Evolutionary conservation across 2,888 invertebrate species (phyloP).

Genomic region (Callosobruchus maculatus): DNA sequence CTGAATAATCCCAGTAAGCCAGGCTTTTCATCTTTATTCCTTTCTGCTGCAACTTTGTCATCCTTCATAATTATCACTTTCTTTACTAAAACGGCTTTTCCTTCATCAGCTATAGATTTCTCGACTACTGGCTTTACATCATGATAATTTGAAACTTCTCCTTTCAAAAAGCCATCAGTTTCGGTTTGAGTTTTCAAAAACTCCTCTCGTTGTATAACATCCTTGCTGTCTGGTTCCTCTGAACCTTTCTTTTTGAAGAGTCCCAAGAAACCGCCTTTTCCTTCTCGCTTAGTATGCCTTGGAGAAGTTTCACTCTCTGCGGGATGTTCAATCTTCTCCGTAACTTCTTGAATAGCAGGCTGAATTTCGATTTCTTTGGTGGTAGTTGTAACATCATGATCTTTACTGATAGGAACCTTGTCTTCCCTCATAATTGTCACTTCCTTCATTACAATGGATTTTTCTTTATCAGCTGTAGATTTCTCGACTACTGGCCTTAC

Average conservation of each 20-base stretch:
- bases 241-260: conserved; percentile 19
- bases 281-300: conserved; percentile 11
- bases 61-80: no score
- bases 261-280: conserved; percentile 3
- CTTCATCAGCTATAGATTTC: background rate
- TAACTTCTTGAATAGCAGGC: conserved; percentile 10
- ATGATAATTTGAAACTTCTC: conserved; percentile 29
- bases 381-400: no score
- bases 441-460: no score
- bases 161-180: conserved; percentile 25
- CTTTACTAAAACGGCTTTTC: no score
- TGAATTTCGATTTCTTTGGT: background rate
- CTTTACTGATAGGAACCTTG: no score
- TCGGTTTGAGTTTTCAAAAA: conserved; percentile 6
- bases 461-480: background rate
- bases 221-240: conserved; percentile 9
- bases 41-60: background rate
- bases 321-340: conserved; percentile 1
- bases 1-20: conserved; percentile 26
- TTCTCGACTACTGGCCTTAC: conserved; percentile 12
- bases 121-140: conserved; percentile 18
- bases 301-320: conserved; percentile 5
- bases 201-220: no score
- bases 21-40: conserved; percentile 14
- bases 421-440: no score